Evolutionary conservation across 92 coral and sea anemone species (phyloP), one percentile per base, ranked within the genome.

Genomic region (Pocillopora meandrina): DNA sequence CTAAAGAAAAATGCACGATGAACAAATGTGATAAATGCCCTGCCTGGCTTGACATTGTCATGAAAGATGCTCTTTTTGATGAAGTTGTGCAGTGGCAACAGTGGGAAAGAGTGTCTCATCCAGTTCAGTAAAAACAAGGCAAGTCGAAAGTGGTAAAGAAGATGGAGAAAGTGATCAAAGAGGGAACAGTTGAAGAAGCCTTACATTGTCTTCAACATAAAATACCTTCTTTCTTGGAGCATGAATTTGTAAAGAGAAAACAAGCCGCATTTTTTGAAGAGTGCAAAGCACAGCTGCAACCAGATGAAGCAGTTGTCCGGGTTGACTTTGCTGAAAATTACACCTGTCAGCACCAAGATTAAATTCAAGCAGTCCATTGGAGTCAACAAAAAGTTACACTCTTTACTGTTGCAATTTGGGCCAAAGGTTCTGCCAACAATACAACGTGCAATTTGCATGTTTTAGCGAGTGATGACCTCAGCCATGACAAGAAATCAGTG

Each of bases 351-450:
- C 60, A 77, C 56, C 88, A 77, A 69, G 90, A 86, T 52, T 86
- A 82, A 19, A 77, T 84, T 35, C 84, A 85, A 78, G 35, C 89
- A 61, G 92, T 87, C 10, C 89, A 84, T 49, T 89, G 89, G 92
- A 35, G 78, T 36, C 92, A 84, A 71, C 78, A 84, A 42, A 87
- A 80, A 56, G 65, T 79, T 31, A 84, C 92, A 58, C 23, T 73
- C 61, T 78, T 84, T 70, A 88, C 80, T 52, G 88, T 83, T 10
- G 88, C 88, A 70, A 78, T 88, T 61, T 88, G 91, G 91, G 76
- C 72, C 17, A 90, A 87, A 78, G 83, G 72, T 64, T 52, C 69
- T 15, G 66, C 67, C 74, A 71, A 86, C 78, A 74, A 78, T 16
- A 82, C 79, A 19, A 67, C 60, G 67, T 87, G 86, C 76, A 74